Conservation (phyloP, 2,113 vertebrate species). For the Pelusios castaneus region DNA sequence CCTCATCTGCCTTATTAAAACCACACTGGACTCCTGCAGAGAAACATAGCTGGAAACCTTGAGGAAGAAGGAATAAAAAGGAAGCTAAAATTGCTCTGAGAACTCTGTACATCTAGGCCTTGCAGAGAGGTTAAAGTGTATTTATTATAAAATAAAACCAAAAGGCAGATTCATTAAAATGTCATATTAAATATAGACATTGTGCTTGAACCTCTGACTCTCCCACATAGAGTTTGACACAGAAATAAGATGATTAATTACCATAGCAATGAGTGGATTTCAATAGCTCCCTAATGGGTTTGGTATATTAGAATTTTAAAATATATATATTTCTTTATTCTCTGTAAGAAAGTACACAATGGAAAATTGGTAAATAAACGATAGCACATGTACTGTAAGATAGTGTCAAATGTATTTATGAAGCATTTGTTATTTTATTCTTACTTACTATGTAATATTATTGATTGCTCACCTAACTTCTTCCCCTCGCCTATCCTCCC, state of each 20-base stretch:
- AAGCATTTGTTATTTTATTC: slow-evolving; percentile 38
- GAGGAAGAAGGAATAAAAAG: slow-evolving; percentile 39
- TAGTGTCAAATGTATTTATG: slow-evolving; percentile 56
- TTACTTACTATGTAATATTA: slow-evolving; percentile 50
- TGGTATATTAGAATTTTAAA: slow-evolving; percentile 46
- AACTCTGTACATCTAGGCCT: slow-evolving; percentile 21
- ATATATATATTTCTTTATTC: background rate
- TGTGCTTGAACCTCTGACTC: slow-evolving; percentile 61
- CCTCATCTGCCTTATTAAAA: slow-evolving; percentile 67
- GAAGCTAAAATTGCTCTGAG: slow-evolving; percentile 65
- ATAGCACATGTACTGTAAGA: slow-evolving; percentile 52
- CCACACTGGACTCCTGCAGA: slow-evolving; percentile 39
- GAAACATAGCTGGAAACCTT: slow-evolving; percentile 43
- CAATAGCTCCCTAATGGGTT: slow-evolving; percentile 34
- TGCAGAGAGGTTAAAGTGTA: slow-evolving; percentile 44
- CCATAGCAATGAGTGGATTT: slow-evolving; percentile 21
- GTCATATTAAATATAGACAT: background rate
- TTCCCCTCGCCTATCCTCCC: slow-evolving; percentile 51
- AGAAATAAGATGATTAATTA: slow-evolving; percentile 46
- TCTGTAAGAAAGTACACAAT: slow-evolving; percentile 40
- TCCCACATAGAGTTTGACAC: background rate
- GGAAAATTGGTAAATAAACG: slow-evolving; percentile 21
- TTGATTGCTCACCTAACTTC: slow-evolving; percentile 71
- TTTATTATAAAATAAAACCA: slow-evolving; percentile 37
- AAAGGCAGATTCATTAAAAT: slow-evolving; percentile 22